Base-by-base conservation (phyloP, 2,888 invertebrate genomes). In the Drosophila paramelanica region DNA sequence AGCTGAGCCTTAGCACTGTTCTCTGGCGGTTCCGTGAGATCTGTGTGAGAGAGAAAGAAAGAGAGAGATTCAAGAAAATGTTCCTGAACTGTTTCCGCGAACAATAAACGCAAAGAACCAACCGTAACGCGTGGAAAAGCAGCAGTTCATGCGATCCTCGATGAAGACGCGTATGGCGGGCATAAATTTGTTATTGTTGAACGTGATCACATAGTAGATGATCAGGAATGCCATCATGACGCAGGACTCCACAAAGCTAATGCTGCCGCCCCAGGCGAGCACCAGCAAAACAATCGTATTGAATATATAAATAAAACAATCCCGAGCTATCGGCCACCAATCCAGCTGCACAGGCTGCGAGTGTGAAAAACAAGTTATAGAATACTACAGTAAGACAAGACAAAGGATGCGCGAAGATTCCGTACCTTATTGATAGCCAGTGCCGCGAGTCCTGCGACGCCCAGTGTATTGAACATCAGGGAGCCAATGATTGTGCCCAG, bases 401-500 rank as follows among this genome's bases (percentile, higher is more conserved):
- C 1, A 23, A 0, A 5, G 6, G 20, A 17, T 8, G 7, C 10
- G 23, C 83, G 17, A 17, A 17, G 17, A 17, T 17, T 17, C 17
- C 17, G 92, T 92, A 97, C 97, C 92, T 93, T 93, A 49, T 94
- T 93, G 11, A 96, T 96, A 20, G 96, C 95, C 2, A 98, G 91
- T 20, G 96, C 95, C 1, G 97, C 97, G 51, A 97, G 93, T 0
- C 97, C 96, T 0, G 96, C 96, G 0, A 97, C 97, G 7, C 96
- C 97, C 0, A 98, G 94, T 0, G 96, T 96, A 86, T 98, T 98
- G 92, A 97, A 98, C 77, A 97, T 95, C 0, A 97, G 96, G 0
- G 97, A 96, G 0, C 98, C 98, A 10, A 98, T 96, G 5, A 98
- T 96, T 0, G 97, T 97, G 0, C 97, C 97, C 47, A 97, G 94